Percentiles rank a stretch among this genome's conserved stretches.
These are phyloP conservation scores for Pilophorus perplexus DNA, from an alignment of 2,888 invertebrate genomes.

Conservation along the genomic window DNA sequence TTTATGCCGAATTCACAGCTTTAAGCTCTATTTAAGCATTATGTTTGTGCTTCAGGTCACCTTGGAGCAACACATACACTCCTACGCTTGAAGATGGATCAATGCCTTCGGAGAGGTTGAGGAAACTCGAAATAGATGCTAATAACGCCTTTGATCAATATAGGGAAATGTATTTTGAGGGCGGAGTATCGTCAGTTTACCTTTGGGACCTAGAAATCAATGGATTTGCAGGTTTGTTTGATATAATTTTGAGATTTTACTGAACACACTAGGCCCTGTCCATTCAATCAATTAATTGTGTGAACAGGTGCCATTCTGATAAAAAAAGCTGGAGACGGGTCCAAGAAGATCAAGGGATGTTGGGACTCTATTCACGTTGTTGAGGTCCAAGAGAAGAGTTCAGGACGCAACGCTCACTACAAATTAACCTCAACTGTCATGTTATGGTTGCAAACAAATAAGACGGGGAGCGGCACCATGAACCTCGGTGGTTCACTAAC, in stretches of 20 bases:
- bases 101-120: slow-evolving; percentile 92
- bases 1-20: slow-evolving; percentile 6
- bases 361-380: slow-evolving; percentile 99
- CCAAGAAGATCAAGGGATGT: slow-evolving; percentile 97
- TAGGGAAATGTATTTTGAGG: slow-evolving; percentile 98
- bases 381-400: slow-evolving; percentile 95
- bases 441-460: slow-evolving; percentile 98
- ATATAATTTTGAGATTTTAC: neutral
- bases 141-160: slow-evolving; percentile 99
- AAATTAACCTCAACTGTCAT: slow-evolving; percentile 98
- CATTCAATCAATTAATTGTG: neutral
- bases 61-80: slow-evolving; percentile 98
- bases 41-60: slow-evolving; percentile 64
- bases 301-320: slow-evolving; percentile 87
- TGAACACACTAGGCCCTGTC: neutral
- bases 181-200: slow-evolving; percentile 98
- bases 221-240: slow-evolving; percentile 78
- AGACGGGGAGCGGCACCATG: slow-evolving; percentile 95
- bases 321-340: slow-evolving; percentile 98
- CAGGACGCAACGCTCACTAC: slow-evolving; percentile 91
- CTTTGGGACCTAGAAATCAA: slow-evolving; percentile 90
- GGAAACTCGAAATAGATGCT: slow-evolving; percentile 95
- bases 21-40: neutral
- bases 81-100: slow-evolving; percentile 97
- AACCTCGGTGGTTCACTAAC: slow-evolving; percentile 98